Conservation (phyloP, 2,113 vertebrate genomes). For the Rhinolophus sinicus region DNA sequence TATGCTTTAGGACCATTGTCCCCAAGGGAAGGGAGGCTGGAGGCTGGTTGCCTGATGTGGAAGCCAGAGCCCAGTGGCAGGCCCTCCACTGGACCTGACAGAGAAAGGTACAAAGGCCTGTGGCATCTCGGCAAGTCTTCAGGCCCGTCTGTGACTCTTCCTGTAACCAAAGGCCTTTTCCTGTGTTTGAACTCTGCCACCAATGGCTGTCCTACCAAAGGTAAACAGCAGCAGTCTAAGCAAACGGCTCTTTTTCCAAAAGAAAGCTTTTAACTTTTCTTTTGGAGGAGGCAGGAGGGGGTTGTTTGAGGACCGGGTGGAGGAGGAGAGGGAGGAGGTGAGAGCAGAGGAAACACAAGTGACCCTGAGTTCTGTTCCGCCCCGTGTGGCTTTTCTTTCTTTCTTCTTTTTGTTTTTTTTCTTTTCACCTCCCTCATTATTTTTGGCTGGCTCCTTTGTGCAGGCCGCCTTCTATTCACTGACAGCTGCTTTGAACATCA, state of each 20-base stretch:
- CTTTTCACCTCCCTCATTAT: slow-evolving; percentile 66
- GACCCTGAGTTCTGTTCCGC: neutral
- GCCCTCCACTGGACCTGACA: neutral
- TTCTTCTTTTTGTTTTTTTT: neutral
- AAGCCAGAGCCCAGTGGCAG: neutral
- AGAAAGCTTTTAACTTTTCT: slow-evolving; percentile 71
- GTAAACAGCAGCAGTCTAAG: slow-evolving; percentile 71
- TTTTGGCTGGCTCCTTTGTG: slow-evolving; percentile 57
- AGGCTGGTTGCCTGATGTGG: neutral
- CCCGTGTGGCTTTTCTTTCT: slow-evolving; percentile 8
- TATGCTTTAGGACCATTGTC: neutral
- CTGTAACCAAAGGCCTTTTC: slow-evolving; percentile 56
- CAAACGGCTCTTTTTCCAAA: slow-evolving; percentile 73
- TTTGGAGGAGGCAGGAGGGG: slow-evolving; percentile 53
- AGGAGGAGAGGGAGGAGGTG: slow-evolving; percentile 47
- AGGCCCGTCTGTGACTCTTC: slow-evolving; percentile 72
- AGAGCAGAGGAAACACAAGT: slow-evolving; percentile 68
- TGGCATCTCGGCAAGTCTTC: slow-evolving; percentile 43
- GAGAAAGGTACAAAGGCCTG: neutral
- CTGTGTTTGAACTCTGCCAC: slow-evolving; percentile 72
- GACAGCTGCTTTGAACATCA: slow-evolving; percentile 68
- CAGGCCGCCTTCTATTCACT: slow-evolving; percentile 29
- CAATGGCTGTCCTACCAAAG: slow-evolving; percentile 62
- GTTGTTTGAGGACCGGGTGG: slow-evolving; percentile 70
- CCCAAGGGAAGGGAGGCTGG: neutral